phyloP scores from a whole-genome alignment of 2,113 vertebrate species.

The Grallaria varia region DNA sequence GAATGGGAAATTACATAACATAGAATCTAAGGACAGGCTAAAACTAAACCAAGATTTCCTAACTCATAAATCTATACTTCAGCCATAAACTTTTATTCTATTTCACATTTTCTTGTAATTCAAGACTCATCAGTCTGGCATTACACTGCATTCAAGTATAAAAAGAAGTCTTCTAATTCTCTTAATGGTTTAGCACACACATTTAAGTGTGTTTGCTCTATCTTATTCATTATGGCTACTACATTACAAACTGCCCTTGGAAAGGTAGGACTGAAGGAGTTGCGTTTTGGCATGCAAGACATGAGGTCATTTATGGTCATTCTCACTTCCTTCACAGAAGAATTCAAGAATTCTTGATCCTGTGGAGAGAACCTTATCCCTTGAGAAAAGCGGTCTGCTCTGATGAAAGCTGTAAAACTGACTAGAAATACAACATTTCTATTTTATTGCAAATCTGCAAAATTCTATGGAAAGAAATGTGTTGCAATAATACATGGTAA shows the following conservation, averaged over 20 bases:
- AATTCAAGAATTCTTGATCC: neutral
- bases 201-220: neutral
- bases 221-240: neutral
- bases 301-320: neutral
- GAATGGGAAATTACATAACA: neutral
- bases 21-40: neutral
- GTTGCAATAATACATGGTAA: neutral
- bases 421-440: neutral
- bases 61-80: neutral
- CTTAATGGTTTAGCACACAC: neutral
- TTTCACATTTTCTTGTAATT: neutral
- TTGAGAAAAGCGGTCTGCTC: neutral
- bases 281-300: neutral
- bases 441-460: neutral
- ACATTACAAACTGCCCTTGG: neutral
- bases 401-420: neutral
- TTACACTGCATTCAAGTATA: neutral
- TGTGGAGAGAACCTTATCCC: neutral
- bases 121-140: neutral
- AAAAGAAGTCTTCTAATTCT: neutral
- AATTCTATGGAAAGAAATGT: neutral
- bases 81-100: neutral
- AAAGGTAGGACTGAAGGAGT: neutral
- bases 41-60: neutral
- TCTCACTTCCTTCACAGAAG: neutral